Evolutionary conservation across 2,113 vertebrate species (phyloP).

Genomic region (Lophura nycthemera): DNA sequence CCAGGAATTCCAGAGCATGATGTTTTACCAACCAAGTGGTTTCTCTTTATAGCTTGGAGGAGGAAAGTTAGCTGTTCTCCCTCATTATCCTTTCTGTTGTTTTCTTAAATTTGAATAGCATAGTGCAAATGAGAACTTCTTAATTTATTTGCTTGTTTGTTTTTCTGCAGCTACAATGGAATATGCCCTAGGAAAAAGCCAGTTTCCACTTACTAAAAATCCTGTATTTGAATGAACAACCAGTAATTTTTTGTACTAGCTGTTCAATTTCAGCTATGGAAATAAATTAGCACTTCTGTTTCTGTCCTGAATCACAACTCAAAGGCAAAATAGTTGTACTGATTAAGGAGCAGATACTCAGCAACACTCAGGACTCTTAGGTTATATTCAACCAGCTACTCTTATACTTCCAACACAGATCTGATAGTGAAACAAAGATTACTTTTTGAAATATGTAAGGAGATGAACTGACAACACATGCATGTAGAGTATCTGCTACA

Average conservation of each 20-base stretch:
- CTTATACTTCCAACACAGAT: not conserved
- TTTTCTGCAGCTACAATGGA: not conserved
- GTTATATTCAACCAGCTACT: not conserved
- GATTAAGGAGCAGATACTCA: not conserved
- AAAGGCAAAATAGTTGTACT: not conserved
- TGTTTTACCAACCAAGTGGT: not conserved
- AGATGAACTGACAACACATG: not conserved
- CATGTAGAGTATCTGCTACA: not conserved
- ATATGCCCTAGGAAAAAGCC: not conserved
- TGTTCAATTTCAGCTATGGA: not conserved
- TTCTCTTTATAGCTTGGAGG: not conserved
- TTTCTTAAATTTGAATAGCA: not conserved
- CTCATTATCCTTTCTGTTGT: not conserved
- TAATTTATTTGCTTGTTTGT: not conserved
- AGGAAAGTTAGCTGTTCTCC: not conserved
- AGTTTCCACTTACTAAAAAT: not conserved
- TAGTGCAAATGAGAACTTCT: not conserved
- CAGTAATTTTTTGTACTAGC: not conserved
- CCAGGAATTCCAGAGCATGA: not conserved
- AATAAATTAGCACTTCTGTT: not conserved
- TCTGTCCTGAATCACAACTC: not conserved
- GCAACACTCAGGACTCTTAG: not conserved
- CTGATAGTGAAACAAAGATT: not conserved
- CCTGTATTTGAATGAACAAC: not conserved
- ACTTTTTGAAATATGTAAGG: not conserved